A percentile compares a stretch with the other conserved stretches of the same genome.
Conservation (phyloP, 2,113 vertebrate species). For the Myiopsitta monachus region DNA sequence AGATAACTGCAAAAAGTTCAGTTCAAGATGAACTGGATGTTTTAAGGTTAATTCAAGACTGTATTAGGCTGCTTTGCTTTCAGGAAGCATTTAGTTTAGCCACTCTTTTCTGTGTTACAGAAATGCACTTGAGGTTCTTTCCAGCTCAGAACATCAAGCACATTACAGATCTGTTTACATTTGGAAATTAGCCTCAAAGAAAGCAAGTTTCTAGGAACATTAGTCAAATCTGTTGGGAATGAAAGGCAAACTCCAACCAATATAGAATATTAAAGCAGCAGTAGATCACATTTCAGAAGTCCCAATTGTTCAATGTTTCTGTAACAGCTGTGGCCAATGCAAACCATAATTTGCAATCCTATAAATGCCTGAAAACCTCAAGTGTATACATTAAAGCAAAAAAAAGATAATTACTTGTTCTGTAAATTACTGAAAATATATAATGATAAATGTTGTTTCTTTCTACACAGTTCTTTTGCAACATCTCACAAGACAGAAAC, state of each 20-base stretch:
- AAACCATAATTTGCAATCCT: not conserved
- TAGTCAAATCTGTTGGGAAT: conserved; percentile 5
- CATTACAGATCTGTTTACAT: conserved; percentile 8
- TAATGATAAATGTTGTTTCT: not conserved
- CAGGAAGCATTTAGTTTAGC: not conserved
- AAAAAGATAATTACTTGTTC: not conserved
- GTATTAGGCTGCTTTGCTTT: not conserved
- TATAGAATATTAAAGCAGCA: not conserved
- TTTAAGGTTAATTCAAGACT: not conserved
- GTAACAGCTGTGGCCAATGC: not conserved
- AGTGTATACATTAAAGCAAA: not conserved
- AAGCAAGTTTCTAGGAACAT: conserved; percentile 52
- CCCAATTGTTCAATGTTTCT: not conserved
- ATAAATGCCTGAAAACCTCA: not conserved
- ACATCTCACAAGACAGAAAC: not conserved
- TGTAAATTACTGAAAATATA: not conserved
- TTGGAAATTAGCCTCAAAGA: conserved; percentile 31
- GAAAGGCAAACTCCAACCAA: not conserved
- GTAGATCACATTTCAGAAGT: conserved; percentile 18
- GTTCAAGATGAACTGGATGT: not conserved
- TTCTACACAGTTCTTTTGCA: not conserved
- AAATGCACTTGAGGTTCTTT: not conserved
- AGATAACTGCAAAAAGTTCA: not conserved
- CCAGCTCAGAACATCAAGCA: not conserved
- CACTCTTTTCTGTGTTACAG: not conserved